Evolutionary conservation across 2,113 vertebrate genomes (phyloP), one percentile per base, ranked within the genome.

Genomic region (human (Homo sapiens)): DNA sequence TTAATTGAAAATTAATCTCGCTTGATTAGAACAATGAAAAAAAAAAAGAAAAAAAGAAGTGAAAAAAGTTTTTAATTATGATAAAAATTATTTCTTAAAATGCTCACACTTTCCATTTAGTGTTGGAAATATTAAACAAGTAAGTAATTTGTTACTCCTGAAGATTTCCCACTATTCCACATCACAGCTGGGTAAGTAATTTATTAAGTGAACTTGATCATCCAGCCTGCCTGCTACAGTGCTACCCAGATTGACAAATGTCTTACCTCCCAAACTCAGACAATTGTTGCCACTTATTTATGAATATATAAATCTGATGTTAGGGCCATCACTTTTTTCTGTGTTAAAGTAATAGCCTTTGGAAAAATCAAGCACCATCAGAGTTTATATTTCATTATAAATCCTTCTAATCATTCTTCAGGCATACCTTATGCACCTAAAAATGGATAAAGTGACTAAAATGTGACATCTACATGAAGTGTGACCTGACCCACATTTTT

Each of bases 401-500:
- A 86, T 90, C n/a, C 50, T 88, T 72, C 20, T 61, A 38, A 64
- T 85, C 86, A 78, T 79, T 90, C 83, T 88, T 82, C 52, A 88
- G 52, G 11, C 50, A 81, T 16, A 57, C 45, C 52, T 81, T 93
- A 91, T 82, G 73, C 68, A 48, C 78, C 57, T 84, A 43, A 20
- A 66, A 66, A 57, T 75, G 30, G 50, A 14, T 61, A 66, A 25
- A 22, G 14, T 70, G 48, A 76, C 55, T 83, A 70, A 89, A 96
- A 55, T 70, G 50, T 50, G 61, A 52, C 38, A 14, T 66, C 17
- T 25, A 9, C 43, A 32, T 70, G 57, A 43, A 50, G 17, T 90
- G 78, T 83, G 82, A 22, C 83, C 81, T 97, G 72, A 76, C 66
- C 89, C 89, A 95, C 81, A 66, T 85, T 90, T 90, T 32, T 66